Percentiles rank a stretch among this genome's conserved stretches.
These are phyloP conservation scores for Carcinoscorpius rotundicauda DNA, from an alignment of 1,140 invertebrate genomes.

Conservation along the genomic window DNA sequence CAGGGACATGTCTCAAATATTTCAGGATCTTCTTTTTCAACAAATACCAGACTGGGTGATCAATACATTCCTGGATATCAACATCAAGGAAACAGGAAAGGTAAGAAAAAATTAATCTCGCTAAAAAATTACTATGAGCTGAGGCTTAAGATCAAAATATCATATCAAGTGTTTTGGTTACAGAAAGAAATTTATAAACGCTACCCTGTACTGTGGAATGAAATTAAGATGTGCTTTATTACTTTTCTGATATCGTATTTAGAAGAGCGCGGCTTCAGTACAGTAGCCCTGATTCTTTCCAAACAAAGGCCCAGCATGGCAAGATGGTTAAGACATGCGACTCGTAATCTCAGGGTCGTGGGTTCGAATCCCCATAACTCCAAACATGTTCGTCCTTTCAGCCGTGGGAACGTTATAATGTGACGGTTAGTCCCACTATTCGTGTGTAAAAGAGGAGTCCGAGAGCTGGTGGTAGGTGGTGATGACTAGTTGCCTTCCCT, in stretches of 20 bases:
- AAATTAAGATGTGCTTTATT: conserved; percentile 16
- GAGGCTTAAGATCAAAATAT: conserved; percentile 15
- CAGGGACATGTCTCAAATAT: conserved; percentile 16
- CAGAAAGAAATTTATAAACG: conserved; percentile 13
- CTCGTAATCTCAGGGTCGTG: no score
- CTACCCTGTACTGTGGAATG: conserved; percentile 11
- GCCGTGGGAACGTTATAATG: no score
- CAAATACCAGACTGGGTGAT: conserved; percentile 19
- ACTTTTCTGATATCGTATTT: conserved; percentile 21
- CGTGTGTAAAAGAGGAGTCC: no score
- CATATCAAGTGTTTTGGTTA: conserved; percentile 21
- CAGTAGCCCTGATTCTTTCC: conserved; percentile 9
- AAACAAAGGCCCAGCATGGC: conserved; percentile 6
- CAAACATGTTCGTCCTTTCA: no score
- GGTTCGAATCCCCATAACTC: no score
- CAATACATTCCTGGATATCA: conserved; percentile 11
- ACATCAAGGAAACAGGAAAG: conserved; percentile 1
- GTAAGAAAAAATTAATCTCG: conserved; percentile 8
- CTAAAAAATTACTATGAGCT: conserved; percentile 13
- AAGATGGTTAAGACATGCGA: no score
- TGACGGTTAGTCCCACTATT: no score
- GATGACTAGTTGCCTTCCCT: no score
- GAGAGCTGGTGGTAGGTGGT: no score
- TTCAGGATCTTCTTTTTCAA: conserved; percentile 19
- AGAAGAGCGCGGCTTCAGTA: conserved; percentile 16